Conservation (phyloP, 1,140 invertebrate species). For the Glossosoma conforme region DNA sequence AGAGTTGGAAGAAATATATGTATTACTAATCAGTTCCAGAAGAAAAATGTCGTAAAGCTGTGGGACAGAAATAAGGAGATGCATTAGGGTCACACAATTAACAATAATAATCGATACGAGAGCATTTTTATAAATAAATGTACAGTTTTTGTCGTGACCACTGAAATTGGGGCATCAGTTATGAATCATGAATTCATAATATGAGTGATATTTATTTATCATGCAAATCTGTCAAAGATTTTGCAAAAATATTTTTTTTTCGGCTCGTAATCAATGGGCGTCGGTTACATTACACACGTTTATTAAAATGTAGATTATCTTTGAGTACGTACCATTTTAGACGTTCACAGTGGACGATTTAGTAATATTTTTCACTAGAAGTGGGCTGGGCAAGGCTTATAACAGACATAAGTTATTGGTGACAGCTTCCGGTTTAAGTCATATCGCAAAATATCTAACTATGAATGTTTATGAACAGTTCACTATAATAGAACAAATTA, state of each 20-base stretch:
- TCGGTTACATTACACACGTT: neutral
- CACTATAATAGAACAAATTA: too few species aligned
- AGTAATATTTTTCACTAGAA: constrained; percentile 13
- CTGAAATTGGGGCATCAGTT: too few species aligned
- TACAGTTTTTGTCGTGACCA: too few species aligned
- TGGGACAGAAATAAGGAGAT: too few species aligned
- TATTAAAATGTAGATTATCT: neutral
- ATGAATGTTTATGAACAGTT: too few species aligned
- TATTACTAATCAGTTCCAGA: too few species aligned
- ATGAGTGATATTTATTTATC: constrained; percentile 7
- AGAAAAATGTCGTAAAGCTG: too few species aligned
- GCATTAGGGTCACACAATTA: too few species aligned
- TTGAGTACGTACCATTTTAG: constrained; percentile 17
- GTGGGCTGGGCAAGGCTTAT: constrained; percentile 20
- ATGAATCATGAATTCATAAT: neutral
- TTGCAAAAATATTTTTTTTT: neutral
- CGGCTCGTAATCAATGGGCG: neutral
- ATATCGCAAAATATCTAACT: constrained; percentile 9
- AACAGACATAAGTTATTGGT: constrained; percentile 21
- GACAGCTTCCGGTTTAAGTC: constrained; percentile 22
- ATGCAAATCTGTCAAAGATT: constrained; percentile 1
- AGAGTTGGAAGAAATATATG: too few species aligned
- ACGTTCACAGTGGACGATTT: constrained; percentile 15
- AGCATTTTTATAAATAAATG: too few species aligned
- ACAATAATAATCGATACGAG: too few species aligned